Base-by-base conservation (phyloP, 2,888 invertebrate genomes). In the Geophilus truncorum region DNA sequence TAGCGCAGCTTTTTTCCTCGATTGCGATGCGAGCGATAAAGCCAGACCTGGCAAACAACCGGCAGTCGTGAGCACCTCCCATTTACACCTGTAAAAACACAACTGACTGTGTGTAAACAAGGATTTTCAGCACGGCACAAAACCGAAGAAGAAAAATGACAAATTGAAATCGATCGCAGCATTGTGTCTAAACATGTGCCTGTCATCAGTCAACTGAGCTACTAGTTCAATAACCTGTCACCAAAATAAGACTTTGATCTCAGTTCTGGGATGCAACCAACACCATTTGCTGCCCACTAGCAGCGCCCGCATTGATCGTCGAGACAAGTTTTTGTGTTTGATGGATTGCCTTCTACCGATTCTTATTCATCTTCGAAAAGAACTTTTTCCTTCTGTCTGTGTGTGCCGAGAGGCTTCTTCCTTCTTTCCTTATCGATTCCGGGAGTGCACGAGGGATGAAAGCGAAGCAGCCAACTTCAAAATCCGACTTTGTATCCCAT, bases 191-290 rank as follows among this genome's bases (percentile, higher is more conserved):
- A 40, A 40, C 40, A 40, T 40, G 40, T 62, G 57, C 57, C 57
- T 62, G 57, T 62, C 57, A 62, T 62, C 57, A 62, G 57, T 62
- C 57, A 62, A 62, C 57, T 23, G 21, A 62, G 23, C 57, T 1
- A 18, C 57, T 62, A 62, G 57, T 62, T 62, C 57, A 62, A 62
- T 62, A 62, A 62, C 57, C 57, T 62, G 57, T 62, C 57, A 62
- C 57, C 18, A 62, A 40, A 62, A 62, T 62, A 62, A 62, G 57
- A 62, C 57, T 62, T 62, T 62, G 57, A 62, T 62, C 57, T 62
- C 57, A 23, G 23, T n/a, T 23, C 57, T 18, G 57, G 18, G 57
- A 62, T 62, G 57, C 57, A 62, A 23, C 57, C 57, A 23, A 62
- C 57, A 23, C 57, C 23, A 23, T 62, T 62, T 18, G 57, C 21